A percentile compares a stretch with the other conserved stretches of the same genome.
phyloP scores from a whole-genome alignment of 2,888 invertebrate species.

The Pelosia muscerda region DNA sequence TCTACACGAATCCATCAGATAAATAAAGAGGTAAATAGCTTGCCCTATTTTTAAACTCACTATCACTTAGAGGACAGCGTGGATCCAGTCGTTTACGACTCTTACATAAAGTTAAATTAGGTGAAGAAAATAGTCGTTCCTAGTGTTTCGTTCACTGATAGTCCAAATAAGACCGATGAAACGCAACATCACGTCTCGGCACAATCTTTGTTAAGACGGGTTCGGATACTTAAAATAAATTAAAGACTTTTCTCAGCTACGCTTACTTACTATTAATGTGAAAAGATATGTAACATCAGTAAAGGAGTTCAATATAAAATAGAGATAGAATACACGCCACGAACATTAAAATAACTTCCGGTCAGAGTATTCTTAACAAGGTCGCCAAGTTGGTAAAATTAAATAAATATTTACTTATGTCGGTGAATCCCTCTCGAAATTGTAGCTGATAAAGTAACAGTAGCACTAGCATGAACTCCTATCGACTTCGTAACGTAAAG shows the following conservation, averaged over 20 bases:
- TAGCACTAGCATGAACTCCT: too few relatives aligned
- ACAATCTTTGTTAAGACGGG: neutral
- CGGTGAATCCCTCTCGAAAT: neutral
- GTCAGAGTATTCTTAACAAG: neutral
- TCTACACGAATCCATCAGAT: too few relatives aligned
- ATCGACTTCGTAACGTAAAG: too few relatives aligned
- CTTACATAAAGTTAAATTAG: neutral
- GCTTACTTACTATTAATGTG: neutral
- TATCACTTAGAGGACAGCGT: neutral
- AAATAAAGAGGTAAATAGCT: neutral
- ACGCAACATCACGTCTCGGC: neutral
- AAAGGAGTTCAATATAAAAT: neutral
- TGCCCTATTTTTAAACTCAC: too few relatives aligned
- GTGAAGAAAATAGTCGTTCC: neutral
- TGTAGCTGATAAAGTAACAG: too few relatives aligned
- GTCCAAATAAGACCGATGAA: neutral
- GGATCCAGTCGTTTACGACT: neutral
- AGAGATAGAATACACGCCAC: too few relatives aligned
- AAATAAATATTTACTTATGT: too few relatives aligned
- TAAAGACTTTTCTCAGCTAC: neutral
- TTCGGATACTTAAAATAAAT: neutral
- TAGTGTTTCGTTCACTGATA: neutral
- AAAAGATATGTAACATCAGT: neutral
- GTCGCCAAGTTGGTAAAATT: neutral
- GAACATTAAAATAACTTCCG: too few relatives aligned